Conservation (phyloP, 2,797 vertebrate species). For the Eospalax fontanierii region DNA sequence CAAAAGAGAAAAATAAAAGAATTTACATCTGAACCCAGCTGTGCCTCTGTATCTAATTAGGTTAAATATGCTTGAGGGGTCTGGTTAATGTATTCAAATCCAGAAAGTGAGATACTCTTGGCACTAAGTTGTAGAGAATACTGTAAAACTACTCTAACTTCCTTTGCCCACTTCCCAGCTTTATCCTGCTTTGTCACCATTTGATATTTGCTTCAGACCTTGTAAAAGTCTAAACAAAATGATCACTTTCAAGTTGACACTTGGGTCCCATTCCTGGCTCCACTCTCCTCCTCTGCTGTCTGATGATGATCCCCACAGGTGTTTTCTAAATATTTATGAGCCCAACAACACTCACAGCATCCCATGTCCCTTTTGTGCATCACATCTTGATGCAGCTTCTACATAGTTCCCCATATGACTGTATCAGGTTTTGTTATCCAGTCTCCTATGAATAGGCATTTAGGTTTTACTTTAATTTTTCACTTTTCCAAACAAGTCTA, state of each 20-base stretch:
- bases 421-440: not conserved
- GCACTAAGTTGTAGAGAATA: not conserved
- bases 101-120: constrained; percentile 32
- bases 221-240: not conserved
- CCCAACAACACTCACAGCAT: not conserved
- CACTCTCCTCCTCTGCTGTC: not conserved
- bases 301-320: not conserved
- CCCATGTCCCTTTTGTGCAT: not conserved
- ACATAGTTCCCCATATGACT: not conserved
- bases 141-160: not conserved
- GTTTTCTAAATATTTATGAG: constrained; percentile 28
- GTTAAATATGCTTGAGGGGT: not conserved
- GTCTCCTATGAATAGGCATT: not conserved
- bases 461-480: constrained; percentile 8
- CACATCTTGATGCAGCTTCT: not conserved
- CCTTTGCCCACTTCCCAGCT: not conserved
- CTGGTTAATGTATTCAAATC: constrained; percentile 10
- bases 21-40: not conserved
- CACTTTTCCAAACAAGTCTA: not conserved
- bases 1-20: not conserved
- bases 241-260: not conserved
- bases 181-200: not conserved
- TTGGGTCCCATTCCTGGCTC: no score
- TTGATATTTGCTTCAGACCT: constrained; percentile 26
- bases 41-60: not conserved